Percentiles rank a stretch among this genome's conserved stretches.
phyloP scores from a whole-genome alignment of 2,888 invertebrate species.

The Cataglyphis altisquamis region DNA sequence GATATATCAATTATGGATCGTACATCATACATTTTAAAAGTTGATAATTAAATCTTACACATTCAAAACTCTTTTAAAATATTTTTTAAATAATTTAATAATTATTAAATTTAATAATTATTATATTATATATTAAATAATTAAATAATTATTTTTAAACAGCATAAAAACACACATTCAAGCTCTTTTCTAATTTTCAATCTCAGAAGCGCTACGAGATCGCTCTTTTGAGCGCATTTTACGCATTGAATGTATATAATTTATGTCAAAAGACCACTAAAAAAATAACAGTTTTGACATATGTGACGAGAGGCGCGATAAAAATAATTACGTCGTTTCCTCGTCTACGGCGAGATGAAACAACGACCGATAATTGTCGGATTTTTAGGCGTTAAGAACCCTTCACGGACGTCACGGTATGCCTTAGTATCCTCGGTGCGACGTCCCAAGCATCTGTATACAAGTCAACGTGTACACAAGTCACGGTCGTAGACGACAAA shows the following conservation, averaged over 20 bases:
- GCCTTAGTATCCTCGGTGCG: conserved; percentile 28
- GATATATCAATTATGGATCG: background rate
- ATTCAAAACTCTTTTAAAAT: background rate
- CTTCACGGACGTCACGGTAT: conserved; percentile 43
- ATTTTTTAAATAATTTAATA: background rate
- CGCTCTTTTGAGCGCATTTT: background rate
- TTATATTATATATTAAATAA: too few relatives aligned
- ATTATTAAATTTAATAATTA: too few relatives aligned
- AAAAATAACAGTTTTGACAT: conserved; percentile 28
- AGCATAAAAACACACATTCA: background rate
- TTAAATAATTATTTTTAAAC: background rate
- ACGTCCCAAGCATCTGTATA: conserved; percentile 42
- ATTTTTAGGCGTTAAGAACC: conserved; percentile 41
- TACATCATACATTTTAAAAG: background rate
- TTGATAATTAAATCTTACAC: background rate
- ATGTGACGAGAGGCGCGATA: background rate
- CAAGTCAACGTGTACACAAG: conserved; percentile 65
- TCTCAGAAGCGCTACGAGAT: background rate
- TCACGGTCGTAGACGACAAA: conserved; percentile 84
- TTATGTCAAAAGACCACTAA: conserved; percentile 12
- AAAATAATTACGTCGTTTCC: conserved; percentile 9
- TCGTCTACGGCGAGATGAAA: conserved; percentile 17
- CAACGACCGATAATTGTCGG: conserved; percentile 1
- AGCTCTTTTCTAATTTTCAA: background rate
- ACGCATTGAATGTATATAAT: background rate